Evolutionary conservation across 2,113 vertebrate genomes (phyloP).

Genomic region (Ondatra zibethicus): DNA sequence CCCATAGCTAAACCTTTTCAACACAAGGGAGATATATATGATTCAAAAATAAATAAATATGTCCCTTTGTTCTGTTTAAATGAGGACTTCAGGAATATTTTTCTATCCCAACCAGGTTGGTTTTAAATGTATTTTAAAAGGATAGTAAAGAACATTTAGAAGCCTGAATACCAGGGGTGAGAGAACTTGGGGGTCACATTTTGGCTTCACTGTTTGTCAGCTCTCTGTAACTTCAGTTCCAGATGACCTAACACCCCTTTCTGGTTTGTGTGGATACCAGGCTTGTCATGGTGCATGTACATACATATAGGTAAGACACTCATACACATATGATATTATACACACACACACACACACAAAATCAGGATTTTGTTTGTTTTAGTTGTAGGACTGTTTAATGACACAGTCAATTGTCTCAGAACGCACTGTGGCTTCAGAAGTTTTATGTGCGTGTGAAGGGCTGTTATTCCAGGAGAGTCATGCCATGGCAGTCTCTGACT

Average conservation of each 20-base stretch:
- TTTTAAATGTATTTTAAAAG: not conserved
- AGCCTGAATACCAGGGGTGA: not conserved
- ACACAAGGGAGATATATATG: not conserved
- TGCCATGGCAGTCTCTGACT: not conserved
- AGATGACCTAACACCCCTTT: not conserved
- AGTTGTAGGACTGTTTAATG: not conserved
- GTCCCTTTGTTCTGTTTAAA: not conserved
- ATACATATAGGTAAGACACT: not conserved
- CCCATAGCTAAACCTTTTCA: not conserved
- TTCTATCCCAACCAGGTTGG: not conserved
- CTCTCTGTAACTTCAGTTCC: not conserved
- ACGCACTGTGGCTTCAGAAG: not conserved
- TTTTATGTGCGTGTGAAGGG: conserved; percentile 54
- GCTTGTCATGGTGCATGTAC: not conserved
- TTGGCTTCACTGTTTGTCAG: not conserved
- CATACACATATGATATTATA: not conserved
- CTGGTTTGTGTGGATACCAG: not conserved
- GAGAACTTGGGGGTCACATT: not conserved
- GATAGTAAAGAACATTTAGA: not conserved
- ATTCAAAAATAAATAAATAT: not conserved
- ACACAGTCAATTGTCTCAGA: conserved; percentile 39
- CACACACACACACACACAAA: not conserved
- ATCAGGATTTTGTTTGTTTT: conserved; percentile 33
- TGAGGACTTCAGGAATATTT: not conserved
- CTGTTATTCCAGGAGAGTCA: conserved; percentile 58